A percentile compares a stretch with the other conserved stretches of the same genome.
These are phyloP conservation scores for Neosalanx taihuensis DNA, from an alignment of 2,797 vertebrate genomes.

Conservation along the genomic window DNA sequence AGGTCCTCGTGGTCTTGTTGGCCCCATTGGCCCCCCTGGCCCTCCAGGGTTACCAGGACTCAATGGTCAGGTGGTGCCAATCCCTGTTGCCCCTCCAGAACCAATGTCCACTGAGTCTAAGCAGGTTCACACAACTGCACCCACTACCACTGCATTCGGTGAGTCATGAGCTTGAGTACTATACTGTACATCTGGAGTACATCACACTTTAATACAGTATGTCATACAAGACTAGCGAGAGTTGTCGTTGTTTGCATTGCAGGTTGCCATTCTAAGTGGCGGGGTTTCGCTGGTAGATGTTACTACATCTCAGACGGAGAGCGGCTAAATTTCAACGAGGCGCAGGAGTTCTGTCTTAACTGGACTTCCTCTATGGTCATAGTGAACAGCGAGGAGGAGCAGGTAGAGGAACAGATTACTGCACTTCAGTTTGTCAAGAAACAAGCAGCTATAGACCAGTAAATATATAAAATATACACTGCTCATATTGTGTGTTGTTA, in stretches of 20 bases:
- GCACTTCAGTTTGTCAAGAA: too few species aligned
- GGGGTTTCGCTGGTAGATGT: constrained; percentile 84
- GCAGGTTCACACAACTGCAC: constrained; percentile 64
- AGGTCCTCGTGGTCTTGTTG: constrained; percentile 82
- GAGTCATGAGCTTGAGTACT: constrained; percentile 26
- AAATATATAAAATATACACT: not conserved
- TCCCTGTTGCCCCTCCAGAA: constrained; percentile 48
- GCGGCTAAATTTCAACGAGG: constrained; percentile 83
- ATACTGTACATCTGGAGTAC: not conserved
- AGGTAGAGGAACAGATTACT: constrained; percentile 70
- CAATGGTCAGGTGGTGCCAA: constrained; percentile 55
- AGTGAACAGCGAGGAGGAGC: constrained; percentile 87
- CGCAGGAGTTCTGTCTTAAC: constrained; percentile 80
- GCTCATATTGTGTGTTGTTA: not conserved
- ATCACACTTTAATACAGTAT: not conserved
- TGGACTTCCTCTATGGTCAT: constrained; percentile 82
- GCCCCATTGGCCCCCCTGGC: constrained; percentile 84
- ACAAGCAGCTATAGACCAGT: not conserved
- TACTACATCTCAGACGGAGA: constrained; percentile 86
- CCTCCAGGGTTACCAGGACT: constrained; percentile 82
- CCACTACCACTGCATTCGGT: constrained; percentile 56
- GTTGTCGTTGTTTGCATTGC: constrained; percentile 19
- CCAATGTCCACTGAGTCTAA: constrained; percentile 72
- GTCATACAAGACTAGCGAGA: not conserved
- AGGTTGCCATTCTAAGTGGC: constrained; percentile 89